Percentiles rank a stretch among this genome's conserved stretches.
Evolutionary conservation across 2,113 vertebrate species (phyloP).

Genomic region (Sarotherodon lohbergeri): DNA sequence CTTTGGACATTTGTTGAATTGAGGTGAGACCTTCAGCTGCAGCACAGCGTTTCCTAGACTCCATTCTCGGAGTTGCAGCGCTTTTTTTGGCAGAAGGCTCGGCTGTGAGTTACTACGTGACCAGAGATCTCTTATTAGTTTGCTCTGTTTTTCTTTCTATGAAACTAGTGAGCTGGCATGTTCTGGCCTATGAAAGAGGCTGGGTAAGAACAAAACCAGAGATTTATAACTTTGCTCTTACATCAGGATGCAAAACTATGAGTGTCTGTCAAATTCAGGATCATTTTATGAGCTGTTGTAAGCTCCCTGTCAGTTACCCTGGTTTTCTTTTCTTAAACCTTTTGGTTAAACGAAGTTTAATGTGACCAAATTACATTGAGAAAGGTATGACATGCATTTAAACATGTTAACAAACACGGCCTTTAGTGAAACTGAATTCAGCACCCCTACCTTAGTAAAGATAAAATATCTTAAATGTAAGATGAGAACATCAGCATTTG

Average conservation of each 20-base stretch:
- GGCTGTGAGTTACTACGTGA: not conserved
- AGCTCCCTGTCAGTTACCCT: too few species aligned
- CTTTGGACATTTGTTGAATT: not conserved
- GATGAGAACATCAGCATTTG: not conserved
- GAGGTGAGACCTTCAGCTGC: not conserved
- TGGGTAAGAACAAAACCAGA: not conserved
- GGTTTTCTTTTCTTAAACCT: not conserved
- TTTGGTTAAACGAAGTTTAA: rapidly evolving
- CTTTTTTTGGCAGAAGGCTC: not conserved
- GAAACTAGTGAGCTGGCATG: not conserved
- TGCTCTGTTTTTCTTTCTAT: not conserved
- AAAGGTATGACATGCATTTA: not conserved
- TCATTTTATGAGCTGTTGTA: rapidly evolving
- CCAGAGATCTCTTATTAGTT: not conserved
- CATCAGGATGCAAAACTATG: not conserved
- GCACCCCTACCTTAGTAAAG: not conserved
- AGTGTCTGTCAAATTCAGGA: not conserved
- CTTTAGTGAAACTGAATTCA: not conserved
- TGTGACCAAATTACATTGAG: not conserved
- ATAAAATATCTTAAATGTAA: not conserved
- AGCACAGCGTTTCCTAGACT: not conserved
- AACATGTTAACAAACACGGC: not conserved
- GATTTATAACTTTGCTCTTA: not conserved
- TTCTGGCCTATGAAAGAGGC: not conserved
- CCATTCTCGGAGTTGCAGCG: not conserved